Evolutionary conservation across 1,140 invertebrate species (phyloP).

Genomic region (Hormaphis cornu): DNA sequence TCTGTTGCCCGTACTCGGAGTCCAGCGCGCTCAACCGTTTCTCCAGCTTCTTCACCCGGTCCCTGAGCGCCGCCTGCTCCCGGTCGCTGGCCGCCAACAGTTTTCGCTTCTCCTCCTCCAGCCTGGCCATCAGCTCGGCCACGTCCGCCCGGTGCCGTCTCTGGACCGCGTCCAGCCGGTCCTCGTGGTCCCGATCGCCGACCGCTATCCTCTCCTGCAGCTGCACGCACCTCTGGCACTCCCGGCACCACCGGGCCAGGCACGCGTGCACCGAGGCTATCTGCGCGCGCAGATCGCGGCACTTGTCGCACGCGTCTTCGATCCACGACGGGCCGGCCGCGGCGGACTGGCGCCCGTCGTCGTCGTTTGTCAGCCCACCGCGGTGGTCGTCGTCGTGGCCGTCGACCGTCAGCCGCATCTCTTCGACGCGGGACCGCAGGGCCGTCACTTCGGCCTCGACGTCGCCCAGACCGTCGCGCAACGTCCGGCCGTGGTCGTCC

Average conservation of each 20-base stretch:
- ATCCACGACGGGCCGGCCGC: conserved; percentile 37
- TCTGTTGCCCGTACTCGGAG: conserved; percentile 64
- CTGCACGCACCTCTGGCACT: conserved; percentile 51
- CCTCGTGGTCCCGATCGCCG: conserved; percentile 39
- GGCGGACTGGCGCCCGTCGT: too few species aligned
- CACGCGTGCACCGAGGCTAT: conserved; percentile 36
- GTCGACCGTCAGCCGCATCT: conserved; percentile 28
- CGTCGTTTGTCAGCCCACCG: too few species aligned
- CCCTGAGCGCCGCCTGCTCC: conserved; percentile 45
- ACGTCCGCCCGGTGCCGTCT: conserved; percentile 42
- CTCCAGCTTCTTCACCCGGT: conserved; percentile 57
- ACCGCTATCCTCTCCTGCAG: conserved; percentile 48
- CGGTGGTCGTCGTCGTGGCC: too few species aligned
- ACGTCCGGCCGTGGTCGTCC: conserved; percentile 31
- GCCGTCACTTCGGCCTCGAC: conserved; percentile 35
- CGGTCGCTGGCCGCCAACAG: conserved; percentile 43
- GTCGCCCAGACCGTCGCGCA: conserved; percentile 35
- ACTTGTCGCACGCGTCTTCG: conserved; percentile 35
- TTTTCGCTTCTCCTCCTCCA: conserved; percentile 45
- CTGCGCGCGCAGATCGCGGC: conserved; percentile 36
- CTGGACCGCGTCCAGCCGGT: conserved; percentile 40
- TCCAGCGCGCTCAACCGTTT: conserved; percentile 59
- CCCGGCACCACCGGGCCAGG: conserved; percentile 33
- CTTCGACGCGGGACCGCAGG: conserved; percentile 33
- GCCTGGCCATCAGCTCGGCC: conserved; percentile 44